Evolutionary conservation across 92 coral and sea anemone genomes (phyloP).

Genomic region (Actinernus sp.): DNA sequence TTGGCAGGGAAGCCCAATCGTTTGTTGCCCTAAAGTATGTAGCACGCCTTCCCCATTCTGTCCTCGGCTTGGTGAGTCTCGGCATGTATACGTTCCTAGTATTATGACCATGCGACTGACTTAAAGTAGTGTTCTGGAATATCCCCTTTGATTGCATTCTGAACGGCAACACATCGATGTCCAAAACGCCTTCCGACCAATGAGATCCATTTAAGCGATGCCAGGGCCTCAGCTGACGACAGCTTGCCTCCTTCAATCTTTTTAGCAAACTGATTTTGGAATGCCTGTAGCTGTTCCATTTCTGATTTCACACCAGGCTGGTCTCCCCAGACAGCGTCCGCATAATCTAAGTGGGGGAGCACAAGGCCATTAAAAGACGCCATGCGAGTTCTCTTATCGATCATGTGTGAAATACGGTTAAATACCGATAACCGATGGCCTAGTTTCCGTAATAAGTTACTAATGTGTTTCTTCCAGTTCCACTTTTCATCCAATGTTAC

Average conservation of each 20-base stretch:
- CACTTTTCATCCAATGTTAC: conserved; percentile 40
- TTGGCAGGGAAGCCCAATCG: background rate
- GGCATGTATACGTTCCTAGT: too few relatives aligned
- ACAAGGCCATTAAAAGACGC: conserved; percentile 45
- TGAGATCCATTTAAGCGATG: conserved; percentile 17
- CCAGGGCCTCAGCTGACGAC: conserved; percentile 35
- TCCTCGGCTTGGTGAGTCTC: too few relatives aligned
- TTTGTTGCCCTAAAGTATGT: conserved; percentile 4
- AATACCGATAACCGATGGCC: conserved; percentile 40
- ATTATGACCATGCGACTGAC: conserved; percentile 24
- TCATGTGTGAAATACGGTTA: conserved; percentile 36
- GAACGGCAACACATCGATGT: conserved; percentile 35
- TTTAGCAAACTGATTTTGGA: conserved; percentile 51
- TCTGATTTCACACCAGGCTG: conserved; percentile 47
- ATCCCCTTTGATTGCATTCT: conserved; percentile 68
- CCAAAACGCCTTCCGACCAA: conserved; percentile 39
- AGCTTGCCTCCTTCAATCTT: conserved; percentile 29
- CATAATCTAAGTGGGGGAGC: conserved; percentile 46
- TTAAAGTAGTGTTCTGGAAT: conserved; percentile 46
- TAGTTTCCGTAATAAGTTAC: conserved; percentile 10
- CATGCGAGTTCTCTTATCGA: conserved; percentile 24
- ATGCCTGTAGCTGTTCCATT: conserved; percentile 49
- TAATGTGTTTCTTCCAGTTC: conserved; percentile 30
- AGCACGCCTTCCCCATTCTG: conserved; percentile 32
- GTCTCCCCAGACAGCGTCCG: conserved; percentile 42